Evolutionary conservation across 2,113 vertebrate genomes (phyloP).

Genomic region (Labeo catla): DNA sequence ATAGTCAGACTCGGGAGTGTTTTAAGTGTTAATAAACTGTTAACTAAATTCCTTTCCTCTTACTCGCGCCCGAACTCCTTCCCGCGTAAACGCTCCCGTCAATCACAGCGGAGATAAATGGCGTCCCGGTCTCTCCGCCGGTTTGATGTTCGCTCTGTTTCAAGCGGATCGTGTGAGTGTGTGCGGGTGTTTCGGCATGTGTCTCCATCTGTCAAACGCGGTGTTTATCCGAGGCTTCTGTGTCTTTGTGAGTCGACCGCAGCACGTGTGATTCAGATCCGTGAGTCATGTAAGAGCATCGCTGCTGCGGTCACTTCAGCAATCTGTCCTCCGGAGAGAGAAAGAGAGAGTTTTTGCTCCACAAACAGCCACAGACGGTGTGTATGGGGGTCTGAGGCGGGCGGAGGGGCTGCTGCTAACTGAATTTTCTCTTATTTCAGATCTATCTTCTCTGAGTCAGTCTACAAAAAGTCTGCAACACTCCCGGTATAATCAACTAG

Average conservation of each 20-base stretch:
- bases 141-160: conserved; percentile 4
- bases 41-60: conserved; percentile 30
- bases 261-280: conserved; percentile 54
- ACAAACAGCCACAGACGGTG: not conserved
- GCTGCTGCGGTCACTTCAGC: not conserved
- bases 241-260: conserved; percentile 50
- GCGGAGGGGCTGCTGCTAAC: not conserved
- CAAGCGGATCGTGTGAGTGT: not conserved
- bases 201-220: conserved; percentile 44
- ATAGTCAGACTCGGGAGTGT: not conserved
- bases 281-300: conserved; percentile 55
- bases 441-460: not conserved
- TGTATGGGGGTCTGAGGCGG: not conserved
- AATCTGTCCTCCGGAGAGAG: not conserved
- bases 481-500: no score
- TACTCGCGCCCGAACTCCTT: not conserved
- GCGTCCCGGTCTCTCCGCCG: no score
- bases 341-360: not conserved
- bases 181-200: conserved; percentile 26
- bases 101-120: conserved; percentile 2
- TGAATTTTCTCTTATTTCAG: not conserved
- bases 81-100: not conserved
- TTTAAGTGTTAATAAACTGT: not conserved
- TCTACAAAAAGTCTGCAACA: no score
- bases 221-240: conserved; percentile 43